Base-by-base conservation (phyloP, 2,113 vertebrate genomes). In the Neogobius melanostomus region DNA sequence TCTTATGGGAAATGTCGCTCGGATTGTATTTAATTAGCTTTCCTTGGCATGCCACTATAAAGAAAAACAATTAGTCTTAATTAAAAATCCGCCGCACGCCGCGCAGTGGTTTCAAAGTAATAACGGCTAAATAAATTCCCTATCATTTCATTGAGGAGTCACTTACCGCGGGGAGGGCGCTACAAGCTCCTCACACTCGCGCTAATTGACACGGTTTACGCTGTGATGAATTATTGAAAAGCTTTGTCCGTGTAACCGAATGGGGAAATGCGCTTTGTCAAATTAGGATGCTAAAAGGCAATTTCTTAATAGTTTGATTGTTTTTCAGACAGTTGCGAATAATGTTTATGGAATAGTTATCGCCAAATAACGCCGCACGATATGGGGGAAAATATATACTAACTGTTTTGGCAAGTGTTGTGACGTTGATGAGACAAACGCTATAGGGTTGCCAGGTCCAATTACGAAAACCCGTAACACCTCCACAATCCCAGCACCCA, bases 21-120 rank as follows among this genome's bases (percentile, higher is more conserved):
- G 66, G 76, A 64, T 87, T 85, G 66, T 81, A 83, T 90, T 87
- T 91, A 90, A 92, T 92, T 91, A 91, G 83, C 80, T 86, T 83
- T 82, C 74, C 81, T 73, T 85, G 64, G 79, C 16, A 61, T 45
- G 61, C 65, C 59, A 74, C 84, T 82, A 81, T 87, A 85, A 91
- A 90, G 87, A 81, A 91, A 63, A 89, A 90, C 89, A 91, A 90
- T 91, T 88, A 90, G 85, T 90, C 89, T 89, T 91, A 89, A 91
- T 92, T 91, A 91, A 91, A 21, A 88, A 86, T 56, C 36, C 2
- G 64, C 74, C 74, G 79, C 74, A 71, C 71, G 82, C 73, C 72
- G 75, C 77, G 12, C 74, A 77, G 77, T 56, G 76, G 77, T 76
- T 90, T 81, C 64, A 79, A 77, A 87, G 84, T 83, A 91, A 89